phyloP scores from a whole-genome alignment of 2,797 vertebrate genomes.

The Rhinophrynus dorsalis region DNA sequence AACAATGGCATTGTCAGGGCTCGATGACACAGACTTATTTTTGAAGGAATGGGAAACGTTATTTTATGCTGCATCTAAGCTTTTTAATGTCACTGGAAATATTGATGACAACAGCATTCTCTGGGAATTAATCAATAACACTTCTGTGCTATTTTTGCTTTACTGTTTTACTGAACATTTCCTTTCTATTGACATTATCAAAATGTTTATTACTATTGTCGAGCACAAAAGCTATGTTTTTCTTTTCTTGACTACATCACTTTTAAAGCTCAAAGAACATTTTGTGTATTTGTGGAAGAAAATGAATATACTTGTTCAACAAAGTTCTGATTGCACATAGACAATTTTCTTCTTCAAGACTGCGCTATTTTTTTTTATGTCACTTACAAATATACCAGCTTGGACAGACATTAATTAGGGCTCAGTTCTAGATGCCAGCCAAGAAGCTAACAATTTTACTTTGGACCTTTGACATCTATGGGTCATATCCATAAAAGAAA shows the following conservation, averaged over 20 bases:
- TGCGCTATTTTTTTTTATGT: too few species aligned
- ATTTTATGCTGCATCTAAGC: slow-evolving; percentile 25
- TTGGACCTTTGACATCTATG: too few species aligned
- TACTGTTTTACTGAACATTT: slow-evolving; percentile 18
- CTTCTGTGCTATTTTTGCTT: slow-evolving; percentile 18
- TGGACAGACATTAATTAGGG: too few species aligned
- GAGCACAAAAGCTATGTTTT: neutral
- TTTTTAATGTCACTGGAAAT: slow-evolving; percentile 35
- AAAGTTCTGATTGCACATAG: neutral
- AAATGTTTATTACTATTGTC: slow-evolving; percentile 26
- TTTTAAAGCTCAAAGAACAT: neutral
- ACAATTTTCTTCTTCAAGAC: neutral
- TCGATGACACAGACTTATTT: slow-evolving; percentile 32
- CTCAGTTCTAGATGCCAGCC: too few species aligned
- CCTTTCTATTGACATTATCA: slow-evolving; percentile 32
- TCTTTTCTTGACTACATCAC: neutral
- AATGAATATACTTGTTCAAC: neutral
- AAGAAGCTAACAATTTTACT: too few species aligned
- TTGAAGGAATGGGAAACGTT: slow-evolving; percentile 26
- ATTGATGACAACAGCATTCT: slow-evolving; percentile 36
- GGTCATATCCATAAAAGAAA: too few species aligned
- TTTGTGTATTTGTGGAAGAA: slow-evolving; percentile 4
- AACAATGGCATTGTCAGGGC: slow-evolving; percentile 34
- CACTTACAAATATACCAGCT: too few species aligned
- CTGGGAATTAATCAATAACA: slow-evolving; percentile 38